Percentiles rank a stretch among this genome's conserved stretches.
Conservation (phyloP, 2,888 invertebrate genomes). For the Himalopsyche kuldschensis region DNA sequence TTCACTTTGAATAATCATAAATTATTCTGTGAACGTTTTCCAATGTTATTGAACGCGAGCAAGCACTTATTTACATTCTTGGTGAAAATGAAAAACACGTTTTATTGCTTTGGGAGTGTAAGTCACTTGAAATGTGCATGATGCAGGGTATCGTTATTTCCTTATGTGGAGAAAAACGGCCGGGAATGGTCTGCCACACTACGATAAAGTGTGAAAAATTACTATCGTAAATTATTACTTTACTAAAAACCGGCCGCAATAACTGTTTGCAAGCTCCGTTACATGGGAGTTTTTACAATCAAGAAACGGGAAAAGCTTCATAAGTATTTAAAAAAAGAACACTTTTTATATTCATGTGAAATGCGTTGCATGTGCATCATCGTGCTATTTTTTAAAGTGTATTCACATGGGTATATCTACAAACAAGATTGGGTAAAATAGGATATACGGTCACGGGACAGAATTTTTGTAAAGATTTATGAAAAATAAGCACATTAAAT, state of each 20-base stretch:
- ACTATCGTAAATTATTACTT: neutral
- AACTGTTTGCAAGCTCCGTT: neutral
- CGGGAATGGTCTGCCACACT: neutral
- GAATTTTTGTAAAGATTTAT: no score
- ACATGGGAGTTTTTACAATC: neutral
- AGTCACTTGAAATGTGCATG: neutral
- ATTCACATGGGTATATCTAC: no score
- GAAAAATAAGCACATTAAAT: no score
- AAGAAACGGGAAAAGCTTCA: no score
- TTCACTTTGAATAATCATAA: neutral
- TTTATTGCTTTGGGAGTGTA: neutral
- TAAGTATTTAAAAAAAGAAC: no score
- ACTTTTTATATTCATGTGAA: no score
- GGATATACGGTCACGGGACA: no score
- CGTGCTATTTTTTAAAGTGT: no score
- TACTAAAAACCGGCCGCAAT: neutral
- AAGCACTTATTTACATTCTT: neutral
- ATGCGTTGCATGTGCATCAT: no score
- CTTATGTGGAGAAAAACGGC: conserved; percentile 1
- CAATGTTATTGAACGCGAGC: neutral
- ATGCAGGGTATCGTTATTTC: neutral
- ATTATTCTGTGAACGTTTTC: neutral
- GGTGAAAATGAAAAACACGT: conserved; percentile 3
- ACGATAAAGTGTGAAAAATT: neutral
- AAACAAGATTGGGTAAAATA: no score